These are phyloP conservation scores for Drosophila kanekoi DNA, from an alignment of 2,888 invertebrate species.

Conservation along the genomic window DNA sequence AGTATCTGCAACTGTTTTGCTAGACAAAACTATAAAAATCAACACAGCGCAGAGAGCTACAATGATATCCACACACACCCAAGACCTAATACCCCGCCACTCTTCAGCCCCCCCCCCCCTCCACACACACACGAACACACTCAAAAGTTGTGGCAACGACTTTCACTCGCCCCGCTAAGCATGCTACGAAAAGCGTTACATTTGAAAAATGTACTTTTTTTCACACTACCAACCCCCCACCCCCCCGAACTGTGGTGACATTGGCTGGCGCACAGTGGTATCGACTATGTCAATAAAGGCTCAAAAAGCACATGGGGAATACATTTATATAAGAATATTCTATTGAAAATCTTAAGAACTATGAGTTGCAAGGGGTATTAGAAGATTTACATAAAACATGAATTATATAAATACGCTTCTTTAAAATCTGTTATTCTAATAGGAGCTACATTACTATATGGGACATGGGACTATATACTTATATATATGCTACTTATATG, in stretches of 20 bases:
- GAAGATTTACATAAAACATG: too few species aligned
- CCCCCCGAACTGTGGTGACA: slow-evolving; percentile 8
- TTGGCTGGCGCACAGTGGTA: slow-evolving; percentile 26
- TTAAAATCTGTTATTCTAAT: too few species aligned
- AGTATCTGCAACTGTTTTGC: slow-evolving; percentile 55
- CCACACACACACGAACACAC: neutral
- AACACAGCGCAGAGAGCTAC: slow-evolving; percentile 58
- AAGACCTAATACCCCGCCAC: slow-evolving; percentile 3
- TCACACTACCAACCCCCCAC: slow-evolving; percentile 19
- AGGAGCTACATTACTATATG: too few species aligned
- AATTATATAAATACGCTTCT: too few species aligned
- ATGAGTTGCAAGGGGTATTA: too few species aligned
- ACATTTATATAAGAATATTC: neutral
- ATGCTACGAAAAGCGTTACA: slow-evolving; percentile 68
- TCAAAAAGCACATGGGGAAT: neutral
- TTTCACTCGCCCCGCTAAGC: slow-evolving; percentile 69
- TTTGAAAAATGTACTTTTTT: slow-evolving; percentile 83
- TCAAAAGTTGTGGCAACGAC: slow-evolving; percentile 47
- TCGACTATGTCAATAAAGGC: neutral
- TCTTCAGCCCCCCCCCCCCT: too few species aligned
- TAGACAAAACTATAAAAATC: slow-evolving; percentile 74
- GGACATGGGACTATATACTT: too few species aligned
- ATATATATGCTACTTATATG: too few species aligned
- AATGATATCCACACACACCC: slow-evolving; percentile 44
- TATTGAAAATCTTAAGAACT: neutral